Evolutionary conservation across 2,888 invertebrate species (phyloP).

Genomic region (Antitype chi): DNA sequence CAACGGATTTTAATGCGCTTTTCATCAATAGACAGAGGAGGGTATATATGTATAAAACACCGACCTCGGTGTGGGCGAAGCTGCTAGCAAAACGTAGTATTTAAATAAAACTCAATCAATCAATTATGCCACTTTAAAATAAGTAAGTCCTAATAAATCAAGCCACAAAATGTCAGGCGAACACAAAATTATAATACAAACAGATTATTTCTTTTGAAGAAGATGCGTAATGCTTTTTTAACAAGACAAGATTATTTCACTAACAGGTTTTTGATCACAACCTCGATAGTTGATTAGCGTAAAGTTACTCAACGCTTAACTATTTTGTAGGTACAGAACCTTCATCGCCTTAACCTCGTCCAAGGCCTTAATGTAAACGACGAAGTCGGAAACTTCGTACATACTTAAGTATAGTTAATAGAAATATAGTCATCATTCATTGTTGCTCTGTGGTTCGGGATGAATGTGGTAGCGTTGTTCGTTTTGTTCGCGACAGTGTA

Average conservation of each 20-base stretch:
- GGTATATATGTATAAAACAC: too few species aligned
- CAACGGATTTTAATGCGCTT: too few species aligned
- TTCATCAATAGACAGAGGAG: too few species aligned
- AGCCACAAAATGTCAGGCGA: not conserved
- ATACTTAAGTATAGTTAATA: conserved; percentile 36
- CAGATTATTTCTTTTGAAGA: conserved; percentile 7
- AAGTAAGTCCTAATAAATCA: conserved; percentile 2
- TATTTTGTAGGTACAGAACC: conserved; percentile 49
- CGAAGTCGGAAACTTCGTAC: conserved; percentile 42
- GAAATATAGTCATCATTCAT: conserved; percentile 45
- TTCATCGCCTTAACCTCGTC: conserved; percentile 37
- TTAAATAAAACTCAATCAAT: not conserved
- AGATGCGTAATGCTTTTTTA: conserved; percentile 32
- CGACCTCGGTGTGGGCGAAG: too few species aligned
- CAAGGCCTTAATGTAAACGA: conserved; percentile 49
- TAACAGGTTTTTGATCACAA: conserved; percentile 31
- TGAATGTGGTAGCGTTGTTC: conserved; percentile 41
- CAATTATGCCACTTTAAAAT: not conserved
- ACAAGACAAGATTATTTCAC: conserved; percentile 16
- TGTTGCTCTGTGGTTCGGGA: conserved; percentile 41
- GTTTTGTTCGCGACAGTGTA: conserved; percentile 26
- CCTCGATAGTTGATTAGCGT: conserved; percentile 15
- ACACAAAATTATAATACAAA: conserved; percentile 28
- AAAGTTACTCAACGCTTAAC: conserved; percentile 20
- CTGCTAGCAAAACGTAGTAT: too few species aligned